A percentile compares a stretch with the other conserved stretches of the same genome.
Evolutionary conservation across 2,797 vertebrate genomes (phyloP).

Genomic region (Gymnopithys bicolor): DNA sequence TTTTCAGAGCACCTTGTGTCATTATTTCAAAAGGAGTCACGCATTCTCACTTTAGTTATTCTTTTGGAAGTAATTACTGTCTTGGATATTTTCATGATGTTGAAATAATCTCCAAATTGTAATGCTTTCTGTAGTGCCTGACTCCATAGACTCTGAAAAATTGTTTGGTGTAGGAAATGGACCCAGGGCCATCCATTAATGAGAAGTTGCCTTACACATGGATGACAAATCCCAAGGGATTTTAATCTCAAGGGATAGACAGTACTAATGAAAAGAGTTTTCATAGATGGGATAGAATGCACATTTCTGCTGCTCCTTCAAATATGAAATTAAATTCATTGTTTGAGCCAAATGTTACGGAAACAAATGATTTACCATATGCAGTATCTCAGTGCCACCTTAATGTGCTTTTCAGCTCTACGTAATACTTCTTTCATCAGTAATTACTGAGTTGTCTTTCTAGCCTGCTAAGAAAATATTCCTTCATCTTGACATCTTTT

Average conservation of each 20-base stretch:
- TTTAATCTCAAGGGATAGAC: background rate
- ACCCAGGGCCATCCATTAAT: background rate
- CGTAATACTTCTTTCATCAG: background rate
- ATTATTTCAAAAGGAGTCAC: background rate
- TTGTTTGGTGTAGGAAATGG: background rate
- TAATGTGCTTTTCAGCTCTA: background rate
- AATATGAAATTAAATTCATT: background rate
- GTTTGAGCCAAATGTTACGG: background rate
- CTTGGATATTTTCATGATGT: background rate
- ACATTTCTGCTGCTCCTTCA: background rate
- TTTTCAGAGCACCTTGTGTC: background rate
- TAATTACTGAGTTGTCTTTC: conserved; percentile 18
- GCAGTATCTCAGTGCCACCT: background rate
- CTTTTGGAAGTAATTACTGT: background rate
- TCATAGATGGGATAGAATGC: background rate
- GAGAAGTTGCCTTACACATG: background rate
- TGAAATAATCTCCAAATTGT: background rate
- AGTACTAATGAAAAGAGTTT: background rate
- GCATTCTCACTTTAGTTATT: background rate
- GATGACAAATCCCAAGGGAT: background rate
- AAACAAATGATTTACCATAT: background rate
- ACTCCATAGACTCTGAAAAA: background rate
- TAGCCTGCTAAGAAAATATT: background rate
- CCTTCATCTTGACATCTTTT: background rate
- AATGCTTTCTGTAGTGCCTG: background rate